A percentile compares a stretch with the other conserved stretches of the same genome.
phyloP scores from a whole-genome alignment of 2,888 invertebrate species.

The Tenodera sinensis region DNA sequence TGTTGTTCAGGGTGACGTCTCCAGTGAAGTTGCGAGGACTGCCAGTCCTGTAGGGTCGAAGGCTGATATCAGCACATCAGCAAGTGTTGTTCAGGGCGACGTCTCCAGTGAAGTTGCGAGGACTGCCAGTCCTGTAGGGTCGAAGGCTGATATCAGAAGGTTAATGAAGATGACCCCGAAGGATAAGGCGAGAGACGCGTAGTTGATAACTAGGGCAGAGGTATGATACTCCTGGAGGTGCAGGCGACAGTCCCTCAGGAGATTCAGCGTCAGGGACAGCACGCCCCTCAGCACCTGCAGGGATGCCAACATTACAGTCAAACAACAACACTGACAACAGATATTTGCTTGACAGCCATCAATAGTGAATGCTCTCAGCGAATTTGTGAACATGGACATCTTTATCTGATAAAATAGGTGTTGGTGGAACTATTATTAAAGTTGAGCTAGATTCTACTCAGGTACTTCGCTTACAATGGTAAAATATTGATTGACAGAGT shows the following conservation, averaged over 20 bases:
- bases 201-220: constrained; percentile 68
- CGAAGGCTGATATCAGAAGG: constrained; percentile 73
- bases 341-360: too few relatives aligned
- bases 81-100: background rate
- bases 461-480: too few relatives aligned
- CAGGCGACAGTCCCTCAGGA: constrained; percentile 73
- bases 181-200: constrained; percentile 64
- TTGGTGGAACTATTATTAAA: too few relatives aligned
- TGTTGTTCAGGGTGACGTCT: background rate
- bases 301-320: background rate
- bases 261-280: constrained; percentile 67
- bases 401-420: too few relatives aligned
- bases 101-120: background rate
- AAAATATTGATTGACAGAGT: too few relatives aligned
- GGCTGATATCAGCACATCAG: constrained; percentile 71
- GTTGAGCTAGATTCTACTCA: too few relatives aligned
- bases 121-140: constrained; percentile 55
- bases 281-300: constrained; percentile 69
- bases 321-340: too few relatives aligned
- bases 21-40: too few relatives aligned
- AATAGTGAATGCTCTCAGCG: too few relatives aligned
- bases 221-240: constrained; percentile 64
- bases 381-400: too few relatives aligned
- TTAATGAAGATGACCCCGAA: constrained; percentile 73
- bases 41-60: too few relatives aligned